phyloP scores from a whole-genome alignment of 2,113 vertebrate genomes.

The Crotalus viridis region DNA sequence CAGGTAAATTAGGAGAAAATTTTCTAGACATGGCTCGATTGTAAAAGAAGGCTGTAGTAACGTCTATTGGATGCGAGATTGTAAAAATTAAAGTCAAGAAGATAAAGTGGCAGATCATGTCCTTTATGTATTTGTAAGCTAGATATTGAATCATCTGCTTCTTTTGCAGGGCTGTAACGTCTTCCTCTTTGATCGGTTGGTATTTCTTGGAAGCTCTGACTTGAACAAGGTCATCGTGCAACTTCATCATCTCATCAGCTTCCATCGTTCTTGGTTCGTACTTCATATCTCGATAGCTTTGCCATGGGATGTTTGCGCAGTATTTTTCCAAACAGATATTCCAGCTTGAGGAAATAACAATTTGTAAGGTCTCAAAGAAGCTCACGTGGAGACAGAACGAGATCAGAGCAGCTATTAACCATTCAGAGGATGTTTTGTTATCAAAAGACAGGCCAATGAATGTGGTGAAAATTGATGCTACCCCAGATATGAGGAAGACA shows the following conservation, averaged over 20 bases:
- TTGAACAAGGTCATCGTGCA: not conserved
- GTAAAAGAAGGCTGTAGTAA: constrained; percentile 43
- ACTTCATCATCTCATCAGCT: not conserved
- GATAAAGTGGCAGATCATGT: constrained; percentile 35
- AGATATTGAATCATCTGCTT: constrained; percentile 25
- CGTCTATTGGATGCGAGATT: not conserved
- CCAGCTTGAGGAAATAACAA: constrained; percentile 5
- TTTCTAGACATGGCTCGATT: constrained; percentile 23
- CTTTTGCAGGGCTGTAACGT: constrained; percentile 43
- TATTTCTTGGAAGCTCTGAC: constrained; percentile 38
- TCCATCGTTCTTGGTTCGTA: rapidly evolving
- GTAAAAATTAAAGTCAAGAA: constrained; percentile 54
- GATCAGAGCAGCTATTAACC: constrained; percentile 63
- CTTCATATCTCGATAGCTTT: constrained; percentile 29
- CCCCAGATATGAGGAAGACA: constrained; percentile 1
- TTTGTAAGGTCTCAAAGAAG: constrained; percentile 57
- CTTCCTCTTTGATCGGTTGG: constrained; percentile 47
- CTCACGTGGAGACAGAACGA: constrained; percentile 60
- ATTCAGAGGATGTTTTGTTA: constrained; percentile 59
- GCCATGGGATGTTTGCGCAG: constrained; percentile 58
- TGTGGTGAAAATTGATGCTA: constrained; percentile 64
- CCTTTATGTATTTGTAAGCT: constrained; percentile 33
- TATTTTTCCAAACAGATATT: constrained; percentile 33
- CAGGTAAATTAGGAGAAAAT: constrained; percentile 47
- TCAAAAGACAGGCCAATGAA: constrained; percentile 68